Evolutionary conservation across 2,113 vertebrate genomes (phyloP).

Genomic region (Tupaia chinensis): DNA sequence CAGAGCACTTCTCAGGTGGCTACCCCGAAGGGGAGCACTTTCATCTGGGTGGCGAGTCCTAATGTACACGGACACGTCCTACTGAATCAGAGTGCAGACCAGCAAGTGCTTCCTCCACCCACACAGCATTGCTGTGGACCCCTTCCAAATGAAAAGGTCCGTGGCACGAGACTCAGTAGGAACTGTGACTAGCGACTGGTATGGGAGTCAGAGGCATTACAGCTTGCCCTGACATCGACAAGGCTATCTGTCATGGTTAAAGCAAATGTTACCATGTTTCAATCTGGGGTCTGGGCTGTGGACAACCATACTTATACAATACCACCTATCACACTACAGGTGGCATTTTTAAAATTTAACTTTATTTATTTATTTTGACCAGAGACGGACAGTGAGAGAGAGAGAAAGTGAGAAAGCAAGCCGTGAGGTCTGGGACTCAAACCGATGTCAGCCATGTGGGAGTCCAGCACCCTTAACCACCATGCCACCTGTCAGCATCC

Average conservation of each 20-base stretch:
- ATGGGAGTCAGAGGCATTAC: too few species aligned
- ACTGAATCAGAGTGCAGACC: not conserved
- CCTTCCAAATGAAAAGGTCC: not conserved
- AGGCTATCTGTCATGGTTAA: not conserved
- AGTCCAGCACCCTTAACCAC: too few species aligned
- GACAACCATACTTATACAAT: not conserved
- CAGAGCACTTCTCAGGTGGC: not conserved
- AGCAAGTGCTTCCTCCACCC: not conserved
- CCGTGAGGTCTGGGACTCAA: too few species aligned
- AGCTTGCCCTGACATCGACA: too few species aligned
- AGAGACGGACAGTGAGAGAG: too few species aligned
- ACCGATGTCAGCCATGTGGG: too few species aligned
- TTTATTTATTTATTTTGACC: too few species aligned
- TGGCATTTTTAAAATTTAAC: not conserved
- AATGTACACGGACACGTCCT: not conserved
- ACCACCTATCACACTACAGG: not conserved
- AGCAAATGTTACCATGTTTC: not conserved
- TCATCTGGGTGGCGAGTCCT: not conserved
- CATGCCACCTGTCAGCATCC: too few species aligned
- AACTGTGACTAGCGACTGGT: accelerated
- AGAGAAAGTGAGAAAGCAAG: too few species aligned
- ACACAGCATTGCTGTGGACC: not conserved
- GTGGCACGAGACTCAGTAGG: not conserved
- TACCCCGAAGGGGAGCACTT: not conserved
- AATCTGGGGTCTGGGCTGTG: not conserved